Evolutionary conservation across 1,140 invertebrate species (phyloP).

Genomic region (Coenobita brevimanus): DNA sequence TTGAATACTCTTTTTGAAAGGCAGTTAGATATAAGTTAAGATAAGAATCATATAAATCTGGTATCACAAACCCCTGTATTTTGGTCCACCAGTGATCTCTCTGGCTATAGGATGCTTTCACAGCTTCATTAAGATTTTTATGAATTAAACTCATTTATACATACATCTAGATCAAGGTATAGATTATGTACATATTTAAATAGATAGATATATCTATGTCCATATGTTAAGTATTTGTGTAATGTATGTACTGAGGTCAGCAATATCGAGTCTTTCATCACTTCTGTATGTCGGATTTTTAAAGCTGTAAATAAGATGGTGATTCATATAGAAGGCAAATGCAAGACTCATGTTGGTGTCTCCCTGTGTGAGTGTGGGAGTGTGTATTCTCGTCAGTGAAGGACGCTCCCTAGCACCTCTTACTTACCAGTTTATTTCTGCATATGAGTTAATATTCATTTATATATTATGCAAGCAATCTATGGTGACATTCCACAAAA

Average conservation of each 20-base stretch:
- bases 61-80: background rate
- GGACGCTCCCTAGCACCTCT: no score
- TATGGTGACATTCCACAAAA: no score
- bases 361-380: slow-evolving; percentile 27
- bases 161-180: slow-evolving; percentile 60
- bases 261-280: slow-evolving; percentile 53
- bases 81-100: slow-evolving; percentile 30
- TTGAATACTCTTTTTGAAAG: slow-evolving; percentile 40
- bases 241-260: slow-evolving; percentile 44
- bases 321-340: slow-evolving; percentile 45
- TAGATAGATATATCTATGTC: slow-evolving; percentile 61
- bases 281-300: slow-evolving; percentile 51
- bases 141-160: slow-evolving; percentile 57
- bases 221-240: slow-evolving; percentile 49
- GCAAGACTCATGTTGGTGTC: slow-evolving; percentile 51
- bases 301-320: slow-evolving; percentile 47
- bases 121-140: slow-evolving; percentile 60
- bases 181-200: slow-evolving; percentile 59
- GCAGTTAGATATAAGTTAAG: slow-evolving; percentile 19
- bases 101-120: slow-evolving; percentile 47
- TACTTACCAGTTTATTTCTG: no score
- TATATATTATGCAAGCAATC: no score
- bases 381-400: no score
- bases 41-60: background rate
- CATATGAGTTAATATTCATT: no score